A percentile compares a stretch with the other conserved stretches of the same genome.
These are phyloP conservation scores for Ectemnius lituratus DNA, from an alignment of 2,888 invertebrate species.

Conservation along the genomic window DNA sequence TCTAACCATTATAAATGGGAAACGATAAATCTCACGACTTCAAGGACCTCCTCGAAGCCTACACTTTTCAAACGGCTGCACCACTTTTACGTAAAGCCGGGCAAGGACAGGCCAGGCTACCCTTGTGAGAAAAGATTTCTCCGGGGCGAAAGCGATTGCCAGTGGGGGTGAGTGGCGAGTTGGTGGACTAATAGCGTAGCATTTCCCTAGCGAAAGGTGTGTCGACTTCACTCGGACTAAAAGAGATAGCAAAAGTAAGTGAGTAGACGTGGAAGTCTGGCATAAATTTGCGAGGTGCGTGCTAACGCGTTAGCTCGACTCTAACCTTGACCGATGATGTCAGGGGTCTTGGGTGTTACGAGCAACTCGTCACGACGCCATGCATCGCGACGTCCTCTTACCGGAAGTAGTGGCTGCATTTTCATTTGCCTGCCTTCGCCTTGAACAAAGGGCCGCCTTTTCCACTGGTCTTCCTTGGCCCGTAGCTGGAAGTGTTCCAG, in stretches of 20 bases:
- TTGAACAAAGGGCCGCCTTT: constrained; percentile 12
- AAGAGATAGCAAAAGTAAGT: not conserved
- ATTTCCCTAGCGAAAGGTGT: too few species aligned
- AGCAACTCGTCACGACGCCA: constrained; percentile 19
- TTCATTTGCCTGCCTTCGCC: too few species aligned
- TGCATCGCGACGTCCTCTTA: constrained; percentile 19
- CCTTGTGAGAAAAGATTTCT: constrained; percentile 1
- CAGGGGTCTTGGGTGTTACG: constrained; percentile 47
- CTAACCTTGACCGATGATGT: constrained; percentile 60
- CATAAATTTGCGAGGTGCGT: constrained; percentile 54
- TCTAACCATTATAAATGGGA: constrained; percentile 68
- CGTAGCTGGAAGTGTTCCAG: constrained; percentile 54
- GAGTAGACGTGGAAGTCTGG: constrained; percentile 10
- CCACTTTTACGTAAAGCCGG: too few species aligned
- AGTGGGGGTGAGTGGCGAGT: too few species aligned
- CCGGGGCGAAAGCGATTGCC: not conserved
- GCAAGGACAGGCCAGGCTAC: too few species aligned
- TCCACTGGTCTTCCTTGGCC: not conserved
- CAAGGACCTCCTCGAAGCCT: constrained; percentile 71
- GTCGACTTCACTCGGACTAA: too few species aligned
- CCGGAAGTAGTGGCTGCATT: too few species aligned
- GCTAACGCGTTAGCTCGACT: constrained; percentile 43
- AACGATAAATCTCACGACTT: constrained; percentile 69
- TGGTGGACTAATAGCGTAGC: too few species aligned
- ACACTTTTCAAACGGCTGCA: not conserved